Base-by-base conservation (phyloP, 2,113 vertebrate species). In the Gymnogyps californianus region DNA sequence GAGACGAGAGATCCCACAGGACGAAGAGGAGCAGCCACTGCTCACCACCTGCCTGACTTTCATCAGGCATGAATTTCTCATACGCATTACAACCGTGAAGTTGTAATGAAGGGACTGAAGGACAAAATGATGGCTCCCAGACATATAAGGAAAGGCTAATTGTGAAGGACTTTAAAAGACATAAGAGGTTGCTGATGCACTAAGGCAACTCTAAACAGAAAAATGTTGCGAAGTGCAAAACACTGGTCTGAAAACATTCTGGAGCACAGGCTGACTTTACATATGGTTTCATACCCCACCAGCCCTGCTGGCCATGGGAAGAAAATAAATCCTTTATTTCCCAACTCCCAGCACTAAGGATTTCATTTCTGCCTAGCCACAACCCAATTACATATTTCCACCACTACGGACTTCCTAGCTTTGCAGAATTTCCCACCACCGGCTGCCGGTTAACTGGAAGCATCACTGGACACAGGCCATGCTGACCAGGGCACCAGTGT, bases 1-100 rank as follows among this genome's bases (percentile, higher is more conserved):
- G 36, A 88, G 49, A n/a, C 0, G 1, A 55, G 72, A 83, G 1
- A 47, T 5, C 9, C 21, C 4, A 2, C 16, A 16, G 51, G 1
- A 87, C 1, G 3, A 65, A 28, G 34, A 92, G 54, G 9, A 83
- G 49, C 7, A 36, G 32, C 5, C 66, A 3, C 70, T 32, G 47
- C 40, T 61, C 22, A 19, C 14, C 59, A 25, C 24, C 70, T 13
- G 36, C 58, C 52, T 51, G 29, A 10, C 51, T 61, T 25, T 7
- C 2, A 58, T 4, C 67, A n/a, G 44, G 13, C 13, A 11, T 2
- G 4, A 29, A 44, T 29, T 78, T n/a, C 77, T 57, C 49, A 3
- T 1, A 16, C 1, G 3, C 24, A 7, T 83, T 34, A 34, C 22
- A 52, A 25, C 29, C 1, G 2, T 1, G 12, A 78, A 57, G 54